phyloP scores from a whole-genome alignment of 2,797 vertebrate genomes.

The Platalea minor region DNA sequence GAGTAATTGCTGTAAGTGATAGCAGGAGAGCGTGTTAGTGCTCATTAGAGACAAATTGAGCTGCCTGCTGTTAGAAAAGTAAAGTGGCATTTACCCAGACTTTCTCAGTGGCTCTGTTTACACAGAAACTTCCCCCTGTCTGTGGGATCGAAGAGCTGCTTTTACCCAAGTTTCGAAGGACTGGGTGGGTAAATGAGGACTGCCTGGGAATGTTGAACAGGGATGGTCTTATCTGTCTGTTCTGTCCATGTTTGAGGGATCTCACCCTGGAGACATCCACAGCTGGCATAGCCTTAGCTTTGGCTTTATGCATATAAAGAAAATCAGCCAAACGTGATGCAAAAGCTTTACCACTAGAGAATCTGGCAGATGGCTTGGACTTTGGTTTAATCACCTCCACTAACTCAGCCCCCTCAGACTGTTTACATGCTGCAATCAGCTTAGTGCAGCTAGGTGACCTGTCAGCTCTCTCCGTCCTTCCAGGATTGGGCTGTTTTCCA shows the following conservation, averaged over 20 bases:
- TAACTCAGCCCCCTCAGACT: background rate
- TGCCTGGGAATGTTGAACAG: fast-evolving
- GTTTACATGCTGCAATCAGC: background rate
- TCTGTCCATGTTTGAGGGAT: background rate
- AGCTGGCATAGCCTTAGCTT: background rate
- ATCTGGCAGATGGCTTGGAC: background rate
- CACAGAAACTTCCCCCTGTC: background rate
- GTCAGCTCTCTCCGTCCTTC: background rate
- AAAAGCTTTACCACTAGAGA: background rate
- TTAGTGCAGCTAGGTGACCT: background rate
- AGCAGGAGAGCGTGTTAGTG: background rate
- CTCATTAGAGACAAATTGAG: constrained; percentile 45
- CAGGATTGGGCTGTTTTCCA: background rate
- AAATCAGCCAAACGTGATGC: fast-evolving
- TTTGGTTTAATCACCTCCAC: background rate
- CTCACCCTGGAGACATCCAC: background rate
- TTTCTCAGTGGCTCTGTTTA: background rate
- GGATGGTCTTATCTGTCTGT: background rate
- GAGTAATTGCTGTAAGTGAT: background rate
- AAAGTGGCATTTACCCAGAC: constrained; percentile 35
- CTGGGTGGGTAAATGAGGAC: background rate
- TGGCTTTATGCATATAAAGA: background rate
- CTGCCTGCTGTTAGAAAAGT: constrained; percentile 34
- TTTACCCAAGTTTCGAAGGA: background rate
- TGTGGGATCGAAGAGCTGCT: background rate